A percentile compares a stretch with the other conserved stretches of the same genome.
phyloP scores from a whole-genome alignment of 53 echinoderm and acorn worm genomes.

The Paracentrotus lividus region DNA sequence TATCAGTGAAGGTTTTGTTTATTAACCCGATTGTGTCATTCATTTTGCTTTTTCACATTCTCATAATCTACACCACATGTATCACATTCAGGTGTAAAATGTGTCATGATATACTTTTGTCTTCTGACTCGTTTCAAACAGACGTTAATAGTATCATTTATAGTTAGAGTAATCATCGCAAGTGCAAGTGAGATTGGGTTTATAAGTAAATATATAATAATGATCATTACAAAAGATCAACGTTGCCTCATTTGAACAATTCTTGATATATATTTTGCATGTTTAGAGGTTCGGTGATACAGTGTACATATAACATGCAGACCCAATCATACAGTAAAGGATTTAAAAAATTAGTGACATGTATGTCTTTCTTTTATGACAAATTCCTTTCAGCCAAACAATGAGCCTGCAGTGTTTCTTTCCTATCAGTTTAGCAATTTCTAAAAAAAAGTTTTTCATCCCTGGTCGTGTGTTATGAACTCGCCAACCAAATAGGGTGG shows the following conservation, averaged over 20 bases:
- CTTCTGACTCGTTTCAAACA: not conserved
- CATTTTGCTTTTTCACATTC: not conserved
- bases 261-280: too few relatives aligned
- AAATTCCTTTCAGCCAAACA: too few relatives aligned
- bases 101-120: not conserved
- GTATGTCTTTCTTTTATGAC: too few relatives aligned
- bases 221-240: not conserved
- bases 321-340: too few relatives aligned
- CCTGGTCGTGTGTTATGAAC: too few relatives aligned
- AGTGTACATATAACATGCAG: too few relatives aligned
- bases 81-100: not conserved
- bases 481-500: too few relatives aligned
- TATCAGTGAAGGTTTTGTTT: not conserved
- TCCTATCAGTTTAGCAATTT: too few relatives aligned
- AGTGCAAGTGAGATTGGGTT: not conserved
- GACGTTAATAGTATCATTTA: not conserved
- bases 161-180: not conserved
- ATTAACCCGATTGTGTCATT: constrained; percentile 1
- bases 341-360: too few relatives aligned
- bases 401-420: too few relatives aligned
- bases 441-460: too few relatives aligned
- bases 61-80: not conserved
- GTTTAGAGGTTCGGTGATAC: not conserved
- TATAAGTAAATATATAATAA: not conserved
- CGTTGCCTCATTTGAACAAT: too few relatives aligned